Evolutionary conservation across 2,113 vertebrate species (phyloP), one percentile per base, ranked within the genome.

Genomic region (Callionymus lyra): DNA sequence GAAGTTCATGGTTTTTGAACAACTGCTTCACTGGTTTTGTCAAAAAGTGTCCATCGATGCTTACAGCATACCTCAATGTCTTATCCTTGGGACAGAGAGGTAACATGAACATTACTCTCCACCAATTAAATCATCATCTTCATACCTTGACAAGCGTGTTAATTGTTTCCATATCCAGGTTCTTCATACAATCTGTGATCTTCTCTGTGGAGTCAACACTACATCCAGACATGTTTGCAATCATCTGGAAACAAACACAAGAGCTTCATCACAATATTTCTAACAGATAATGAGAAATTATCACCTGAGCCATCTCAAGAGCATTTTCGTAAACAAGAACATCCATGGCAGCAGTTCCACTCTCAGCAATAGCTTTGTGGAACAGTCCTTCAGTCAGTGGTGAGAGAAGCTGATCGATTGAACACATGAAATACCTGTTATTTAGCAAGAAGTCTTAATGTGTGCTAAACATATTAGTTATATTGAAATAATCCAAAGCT

Each of bases 281-380:
- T 9, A 1, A n/a, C 21, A 41, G n/a, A n/a, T n/a, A 32, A 12
- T 34, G 41, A 21, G 31, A 27, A 27, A 27, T 27, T 50, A 44
- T 27, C 21, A 27, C 21, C 21, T 27, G 15, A 2, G 31, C 48
- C 1, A 16, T 0, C 21, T 55, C 39, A 11, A 82, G 52, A 38
- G 79, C 72, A 16, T 76, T 19, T 12, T 39, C 6, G 3, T 0
- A 3, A 0, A 76, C 0, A 1, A 83, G 0, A 0, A 10, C 0
- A 16, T 59, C 43, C 46, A 86, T 70, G 1, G 57, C 59, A 50
- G 82, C 78, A 16, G 81, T 83, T n/a, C 86, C 86, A 19, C 89
- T 93, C 69, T 93, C 63, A 59, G 91, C 87, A 59, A 94, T 91
- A 41, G 81, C 89, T 49, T 9, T 82, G 18, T 87, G 89, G 59